A percentile compares a stretch with the other conserved stretches of the same genome.
These are phyloP conservation scores for Ifrita kowaldi DNA, from an alignment of 2,113 vertebrate genomes.

Conservation along the genomic window DNA sequence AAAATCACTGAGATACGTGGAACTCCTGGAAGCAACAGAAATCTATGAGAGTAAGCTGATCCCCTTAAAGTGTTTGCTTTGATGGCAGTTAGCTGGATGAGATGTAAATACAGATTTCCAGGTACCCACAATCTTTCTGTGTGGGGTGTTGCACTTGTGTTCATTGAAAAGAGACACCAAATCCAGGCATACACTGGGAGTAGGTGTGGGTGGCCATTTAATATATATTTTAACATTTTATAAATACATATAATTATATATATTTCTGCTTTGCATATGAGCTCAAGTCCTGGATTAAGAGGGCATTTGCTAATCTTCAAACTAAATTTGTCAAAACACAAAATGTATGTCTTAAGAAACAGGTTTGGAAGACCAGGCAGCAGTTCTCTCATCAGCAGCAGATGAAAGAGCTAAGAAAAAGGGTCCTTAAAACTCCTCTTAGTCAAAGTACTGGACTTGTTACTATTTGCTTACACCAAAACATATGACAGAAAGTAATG, in stretches of 20 bases:
- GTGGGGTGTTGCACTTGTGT: neutral
- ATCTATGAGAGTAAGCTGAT: neutral
- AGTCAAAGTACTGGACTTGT: neutral
- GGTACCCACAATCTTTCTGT: neutral
- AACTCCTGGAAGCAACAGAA: neutral
- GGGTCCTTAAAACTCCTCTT: neutral
- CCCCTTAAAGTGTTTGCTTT: neutral
- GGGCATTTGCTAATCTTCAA: neutral
- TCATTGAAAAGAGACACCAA: neutral
- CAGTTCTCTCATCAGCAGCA: neutral
- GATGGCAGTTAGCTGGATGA: neutral
- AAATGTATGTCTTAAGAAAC: neutral
- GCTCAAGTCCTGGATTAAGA: neutral
- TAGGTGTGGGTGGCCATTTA: neutral
- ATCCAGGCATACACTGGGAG: neutral
- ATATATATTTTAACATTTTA: neutral
- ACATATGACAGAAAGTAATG: neutral
- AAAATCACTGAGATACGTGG: neutral
- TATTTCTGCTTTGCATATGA: neutral
- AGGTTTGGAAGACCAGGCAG: neutral
- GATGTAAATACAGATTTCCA: neutral
- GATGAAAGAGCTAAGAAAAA: neutral
- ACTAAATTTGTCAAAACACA: neutral
- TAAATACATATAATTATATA: neutral
- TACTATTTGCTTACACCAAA: neutral